Conservation (phyloP, 2,797 vertebrate genomes). For the Lagodon rhomboides region DNA sequence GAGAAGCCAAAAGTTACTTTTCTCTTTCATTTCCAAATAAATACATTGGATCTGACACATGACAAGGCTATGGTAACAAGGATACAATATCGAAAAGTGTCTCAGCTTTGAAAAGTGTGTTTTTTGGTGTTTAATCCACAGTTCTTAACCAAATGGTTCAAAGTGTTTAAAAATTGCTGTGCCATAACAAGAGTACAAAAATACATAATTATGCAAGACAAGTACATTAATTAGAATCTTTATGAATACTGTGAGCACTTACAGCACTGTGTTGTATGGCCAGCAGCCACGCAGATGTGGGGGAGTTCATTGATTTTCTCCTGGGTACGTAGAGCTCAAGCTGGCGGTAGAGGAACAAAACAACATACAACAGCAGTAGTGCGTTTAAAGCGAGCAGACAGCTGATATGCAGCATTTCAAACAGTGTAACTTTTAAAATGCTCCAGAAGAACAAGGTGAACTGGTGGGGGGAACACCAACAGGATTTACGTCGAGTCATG, state of each 20-base stretch:
- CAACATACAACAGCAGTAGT: slow-evolving; percentile 25
- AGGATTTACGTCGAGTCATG: not conserved
- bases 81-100: slow-evolving; percentile 48
- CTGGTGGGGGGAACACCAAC: not conserved
- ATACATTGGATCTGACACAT: slow-evolving; percentile 60
- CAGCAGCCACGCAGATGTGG: not conserved
- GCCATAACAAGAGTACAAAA: slow-evolving; percentile 76
- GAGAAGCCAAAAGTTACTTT: slow-evolving; percentile 31
- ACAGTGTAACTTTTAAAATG: not conserved
- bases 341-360: slow-evolving; percentile 8
- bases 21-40: slow-evolving; percentile 64
- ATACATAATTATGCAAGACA: slow-evolving; percentile 71
- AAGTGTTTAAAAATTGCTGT: slow-evolving; percentile 67
- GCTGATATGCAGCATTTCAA: slow-evolving; percentile 27
- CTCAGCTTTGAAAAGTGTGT: slow-evolving; percentile 50
- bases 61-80: slow-evolving; percentile 36
- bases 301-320: not conserved
- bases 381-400: slow-evolving; percentile 19
- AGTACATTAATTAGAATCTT: slow-evolving; percentile 62
- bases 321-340: slow-evolving; percentile 21
- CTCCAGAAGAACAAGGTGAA: slow-evolving; percentile 10
- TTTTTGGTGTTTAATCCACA: slow-evolving; percentile 52
- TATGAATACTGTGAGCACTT: slow-evolving; percentile 55
- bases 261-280: slow-evolving; percentile 43
- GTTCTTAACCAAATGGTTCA: slow-evolving; percentile 63